These are phyloP conservation scores for Poecilobothrus nobilitatus DNA, from an alignment of 2,888 invertebrate species.

Conservation along the genomic window DNA sequence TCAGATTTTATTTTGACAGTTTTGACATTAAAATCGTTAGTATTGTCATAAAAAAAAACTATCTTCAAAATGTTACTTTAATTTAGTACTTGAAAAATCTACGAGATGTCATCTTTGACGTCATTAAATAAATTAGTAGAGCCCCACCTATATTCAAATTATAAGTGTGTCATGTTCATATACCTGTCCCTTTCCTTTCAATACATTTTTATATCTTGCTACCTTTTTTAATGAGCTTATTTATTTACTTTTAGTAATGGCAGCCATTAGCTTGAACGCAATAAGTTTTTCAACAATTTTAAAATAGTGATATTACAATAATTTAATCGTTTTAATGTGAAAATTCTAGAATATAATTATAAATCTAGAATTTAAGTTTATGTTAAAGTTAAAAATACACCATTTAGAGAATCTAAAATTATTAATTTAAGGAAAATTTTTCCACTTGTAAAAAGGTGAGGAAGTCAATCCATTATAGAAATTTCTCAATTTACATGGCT, in stretches of 20 bases:
- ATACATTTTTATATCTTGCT: not conserved
- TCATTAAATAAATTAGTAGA: not conserved
- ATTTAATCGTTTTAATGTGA: slow-evolving; percentile 9
- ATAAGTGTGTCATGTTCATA: not conserved
- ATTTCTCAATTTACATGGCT: not conserved
- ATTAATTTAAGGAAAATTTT: not conserved
- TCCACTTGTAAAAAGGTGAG: not conserved
- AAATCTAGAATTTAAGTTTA: slow-evolving; percentile 10
- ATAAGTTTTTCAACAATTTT: slow-evolving; percentile 6
- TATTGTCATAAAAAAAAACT: too few species aligned
- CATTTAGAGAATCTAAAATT: slow-evolving; percentile 2
- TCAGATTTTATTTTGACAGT: too few species aligned
- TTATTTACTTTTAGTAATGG: slow-evolving; percentile 6
- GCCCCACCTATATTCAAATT: not conserved
- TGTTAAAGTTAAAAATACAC: not conserved
- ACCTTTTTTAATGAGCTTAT: not conserved
- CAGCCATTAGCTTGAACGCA: slow-evolving; percentile 3
- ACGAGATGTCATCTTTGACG: not conserved
- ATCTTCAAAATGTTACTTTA: too few species aligned
- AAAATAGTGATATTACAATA: slow-evolving; percentile 4
- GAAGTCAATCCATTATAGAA: not conserved
- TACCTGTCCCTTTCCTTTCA: not conserved
- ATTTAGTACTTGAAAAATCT: not conserved
- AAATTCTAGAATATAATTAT: slow-evolving; percentile 8
- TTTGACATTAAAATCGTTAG: too few species aligned